Conservation (phyloP, 92 coral and sea anemone genomes). For the Meandrina meandrites region DNA sequence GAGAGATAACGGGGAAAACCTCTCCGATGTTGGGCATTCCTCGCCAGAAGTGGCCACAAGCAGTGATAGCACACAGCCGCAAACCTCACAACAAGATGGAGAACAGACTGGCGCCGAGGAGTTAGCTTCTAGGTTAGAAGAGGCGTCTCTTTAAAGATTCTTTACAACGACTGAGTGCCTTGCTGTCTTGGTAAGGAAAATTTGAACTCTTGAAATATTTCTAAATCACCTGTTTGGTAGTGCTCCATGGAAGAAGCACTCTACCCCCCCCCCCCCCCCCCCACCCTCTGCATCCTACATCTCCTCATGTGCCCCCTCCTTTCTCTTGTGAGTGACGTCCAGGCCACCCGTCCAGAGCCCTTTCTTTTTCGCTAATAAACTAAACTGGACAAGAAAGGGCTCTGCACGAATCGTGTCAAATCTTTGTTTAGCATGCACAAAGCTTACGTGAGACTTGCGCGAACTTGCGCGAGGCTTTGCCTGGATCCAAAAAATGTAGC, state of each 20-base stretch:
- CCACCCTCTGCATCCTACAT: background rate
- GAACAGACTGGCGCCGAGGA: background rate
- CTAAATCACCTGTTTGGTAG: background rate
- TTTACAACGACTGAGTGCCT: background rate
- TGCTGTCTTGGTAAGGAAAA: conserved; percentile 10
- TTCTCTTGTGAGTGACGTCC: background rate
- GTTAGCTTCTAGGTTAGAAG: conserved; percentile 21
- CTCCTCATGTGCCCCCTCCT: background rate
- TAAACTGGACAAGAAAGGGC: too few species aligned
- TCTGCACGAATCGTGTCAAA: too few species aligned
- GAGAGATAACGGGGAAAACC: conserved; percentile 11
- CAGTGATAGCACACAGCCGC: conserved; percentile 1
- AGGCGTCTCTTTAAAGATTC: conserved; percentile 7
- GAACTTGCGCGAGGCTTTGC: too few species aligned
- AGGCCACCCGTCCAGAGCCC: too few species aligned
- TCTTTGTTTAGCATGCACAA: too few species aligned
- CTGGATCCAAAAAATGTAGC: too few species aligned
- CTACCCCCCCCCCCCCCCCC: background rate
- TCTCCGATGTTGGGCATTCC: conserved; percentile 3
- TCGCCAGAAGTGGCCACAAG: background rate
- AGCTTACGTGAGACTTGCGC: too few species aligned
- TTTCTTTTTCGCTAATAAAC: too few species aligned
- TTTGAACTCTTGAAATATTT: background rate
- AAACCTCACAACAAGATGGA: background rate
- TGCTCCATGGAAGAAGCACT: background rate